These are phyloP conservation scores for Xenopus tropicalis DNA, from an alignment of 2,113 vertebrate genomes.

Conservation along the genomic window DNA sequence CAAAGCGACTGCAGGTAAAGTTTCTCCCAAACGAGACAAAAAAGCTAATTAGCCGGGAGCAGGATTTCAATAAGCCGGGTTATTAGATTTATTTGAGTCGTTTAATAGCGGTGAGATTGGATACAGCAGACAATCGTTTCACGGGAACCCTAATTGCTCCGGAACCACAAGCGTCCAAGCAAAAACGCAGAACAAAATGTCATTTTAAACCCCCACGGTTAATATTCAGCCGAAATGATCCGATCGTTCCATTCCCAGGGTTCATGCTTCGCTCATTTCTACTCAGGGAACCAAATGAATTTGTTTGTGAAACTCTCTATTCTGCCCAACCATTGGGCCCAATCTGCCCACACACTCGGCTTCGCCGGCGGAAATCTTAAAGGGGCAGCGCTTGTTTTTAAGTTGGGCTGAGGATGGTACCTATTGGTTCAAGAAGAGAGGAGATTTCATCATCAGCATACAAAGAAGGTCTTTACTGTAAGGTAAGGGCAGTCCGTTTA, in stretches of 20 bases:
- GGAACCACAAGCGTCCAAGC: constrained; percentile 8
- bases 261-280: background rate
- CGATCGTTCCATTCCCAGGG: constrained; percentile 35
- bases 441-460: too few species aligned
- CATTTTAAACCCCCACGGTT: constrained; percentile 33
- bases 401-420: too few species aligned
- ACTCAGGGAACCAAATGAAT: too few species aligned
- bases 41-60: constrained; percentile 25
- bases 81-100: constrained; percentile 37
- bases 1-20: background rate
- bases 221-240: constrained; percentile 33
- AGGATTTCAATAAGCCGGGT: constrained; percentile 9
- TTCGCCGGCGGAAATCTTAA: too few species aligned
- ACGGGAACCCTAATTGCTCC: constrained; percentile 25
- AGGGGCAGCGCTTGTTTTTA: too few species aligned
- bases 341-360: too few species aligned
- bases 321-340: too few species aligned
- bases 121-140: constrained; percentile 24
- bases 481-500: too few species aligned
- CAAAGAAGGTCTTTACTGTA: too few species aligned
- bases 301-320: too few species aligned
- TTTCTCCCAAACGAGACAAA: background rate
- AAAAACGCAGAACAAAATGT: constrained; percentile 4
- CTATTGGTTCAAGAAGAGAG: too few species aligned
- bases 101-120: constrained; percentile 32